Conservation (phyloP, 2,113 vertebrate genomes). For the Ornithorhynchus anatinus region DNA sequence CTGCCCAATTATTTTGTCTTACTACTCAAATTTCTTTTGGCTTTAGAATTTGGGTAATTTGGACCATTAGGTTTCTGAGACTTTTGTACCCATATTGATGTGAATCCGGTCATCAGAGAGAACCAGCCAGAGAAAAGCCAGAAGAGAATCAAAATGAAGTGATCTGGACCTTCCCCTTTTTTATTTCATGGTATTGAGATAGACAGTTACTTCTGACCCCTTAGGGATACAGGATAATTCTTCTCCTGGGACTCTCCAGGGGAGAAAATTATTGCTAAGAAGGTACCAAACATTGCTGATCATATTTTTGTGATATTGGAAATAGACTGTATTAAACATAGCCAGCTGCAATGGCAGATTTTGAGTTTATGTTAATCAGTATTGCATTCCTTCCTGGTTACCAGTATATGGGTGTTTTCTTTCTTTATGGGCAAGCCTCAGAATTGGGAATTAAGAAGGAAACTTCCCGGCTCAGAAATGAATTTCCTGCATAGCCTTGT, state of each 20-base stretch:
- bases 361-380: slow-evolving; percentile 3
- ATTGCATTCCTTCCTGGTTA: background rate
- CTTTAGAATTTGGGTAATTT: background rate
- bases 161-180: too few species aligned
- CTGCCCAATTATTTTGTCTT: background rate
- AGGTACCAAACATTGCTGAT: slow-evolving; percentile 1
- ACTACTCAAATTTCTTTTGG: background rate
- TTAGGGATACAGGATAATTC: too few species aligned
- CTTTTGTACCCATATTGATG: too few species aligned
- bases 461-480: slow-evolving; percentile 34
- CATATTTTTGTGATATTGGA: background rate
- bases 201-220: too few species aligned
- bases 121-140: too few species aligned
- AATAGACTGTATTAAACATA: slow-evolving; percentile 27
- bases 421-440: background rate
- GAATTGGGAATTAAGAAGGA: background rate
- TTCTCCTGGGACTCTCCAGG: too few species aligned
- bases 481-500: slow-evolving; percentile 19
- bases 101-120: too few species aligned
- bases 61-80: too few species aligned
- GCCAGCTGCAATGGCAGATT: background rate
- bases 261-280: slow-evolving; percentile 7
- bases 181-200: too few species aligned
- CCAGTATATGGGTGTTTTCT: background rate
- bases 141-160: too few species aligned